phyloP scores from a whole-genome alignment of 2,797 vertebrate species.

The Enteromius thamalakanensis region DNA sequence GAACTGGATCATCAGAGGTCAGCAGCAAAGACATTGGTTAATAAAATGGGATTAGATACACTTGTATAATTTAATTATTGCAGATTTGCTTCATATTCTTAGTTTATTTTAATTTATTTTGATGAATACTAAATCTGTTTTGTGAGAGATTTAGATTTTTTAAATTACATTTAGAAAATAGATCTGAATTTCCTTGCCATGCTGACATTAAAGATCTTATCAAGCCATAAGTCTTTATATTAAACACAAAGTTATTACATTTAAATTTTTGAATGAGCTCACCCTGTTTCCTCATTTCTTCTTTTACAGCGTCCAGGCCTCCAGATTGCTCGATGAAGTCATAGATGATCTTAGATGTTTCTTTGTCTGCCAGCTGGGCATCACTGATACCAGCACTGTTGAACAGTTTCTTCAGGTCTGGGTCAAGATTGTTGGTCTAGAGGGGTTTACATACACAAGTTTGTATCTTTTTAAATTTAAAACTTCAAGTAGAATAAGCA shows the following conservation, averaged over 20 bases:
- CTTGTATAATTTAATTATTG: no score
- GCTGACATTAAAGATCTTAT: not conserved
- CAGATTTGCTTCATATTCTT: no score
- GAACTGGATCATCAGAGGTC: no score
- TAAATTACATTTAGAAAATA: not conserved
- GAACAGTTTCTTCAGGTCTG: constrained; percentile 78
- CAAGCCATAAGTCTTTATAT: not conserved
- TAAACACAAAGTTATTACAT: not conserved
- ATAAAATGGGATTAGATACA: no score
- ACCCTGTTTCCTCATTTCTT: constrained; percentile 79
- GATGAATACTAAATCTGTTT: no score
- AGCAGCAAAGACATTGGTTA: no score
- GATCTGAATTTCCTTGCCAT: not conserved
- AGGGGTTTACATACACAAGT: not conserved
- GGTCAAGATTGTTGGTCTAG: constrained; percentile 77
- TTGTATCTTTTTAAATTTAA: not conserved
- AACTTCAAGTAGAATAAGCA: not conserved
- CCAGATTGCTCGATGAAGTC: constrained; percentile 83
- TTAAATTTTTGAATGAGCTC: not conserved
- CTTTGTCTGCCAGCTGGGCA: constrained; percentile 75
- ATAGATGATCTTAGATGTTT: constrained; percentile 82
- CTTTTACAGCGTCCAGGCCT: constrained; percentile 79
- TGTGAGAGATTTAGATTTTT: no score
- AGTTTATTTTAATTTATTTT: no score
- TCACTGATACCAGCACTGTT: constrained; percentile 80